phyloP scores from a whole-genome alignment of 2,113 vertebrate genomes.

The Hiodon alosoides region DNA sequence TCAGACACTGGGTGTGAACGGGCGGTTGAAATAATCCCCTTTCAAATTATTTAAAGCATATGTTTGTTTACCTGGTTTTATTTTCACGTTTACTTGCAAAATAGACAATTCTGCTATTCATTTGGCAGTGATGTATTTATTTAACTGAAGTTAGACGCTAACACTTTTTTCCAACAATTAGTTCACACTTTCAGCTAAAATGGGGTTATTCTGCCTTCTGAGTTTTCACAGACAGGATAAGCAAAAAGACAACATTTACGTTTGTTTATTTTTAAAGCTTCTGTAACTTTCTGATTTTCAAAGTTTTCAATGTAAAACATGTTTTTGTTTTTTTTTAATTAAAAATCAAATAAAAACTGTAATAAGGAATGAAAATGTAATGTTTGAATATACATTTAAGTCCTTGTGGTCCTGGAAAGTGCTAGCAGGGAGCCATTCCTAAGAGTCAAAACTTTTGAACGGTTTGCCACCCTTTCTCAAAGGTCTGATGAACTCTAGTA shows the following conservation, averaged over 20 bases:
- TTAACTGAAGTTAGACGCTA: constrained; percentile 24
- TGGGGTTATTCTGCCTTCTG: constrained; percentile 14
- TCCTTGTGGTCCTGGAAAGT: too few relatives aligned
- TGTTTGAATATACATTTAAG: too few relatives aligned
- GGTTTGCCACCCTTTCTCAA: too few relatives aligned
- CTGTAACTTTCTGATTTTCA: too few relatives aligned
- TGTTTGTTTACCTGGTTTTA: constrained; percentile 15
- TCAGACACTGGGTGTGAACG: not conserved
- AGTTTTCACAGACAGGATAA: not conserved
- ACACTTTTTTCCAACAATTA: constrained; percentile 28
- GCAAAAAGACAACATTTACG: constrained; percentile 5
- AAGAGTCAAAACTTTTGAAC: too few relatives aligned
- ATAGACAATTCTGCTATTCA: constrained; percentile 20
- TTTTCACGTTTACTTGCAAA: constrained; percentile 20
- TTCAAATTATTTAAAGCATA: not conserved
- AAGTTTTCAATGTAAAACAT: too few relatives aligned
- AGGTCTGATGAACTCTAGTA: too few relatives aligned
- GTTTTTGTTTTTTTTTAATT: too few relatives aligned
- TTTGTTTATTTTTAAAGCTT: constrained; percentile 9
- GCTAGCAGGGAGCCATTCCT: too few relatives aligned
- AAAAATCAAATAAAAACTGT: too few relatives aligned
- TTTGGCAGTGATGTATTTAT: constrained; percentile 10
- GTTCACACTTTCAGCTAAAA: constrained; percentile 20
- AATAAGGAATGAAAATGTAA: too few relatives aligned
- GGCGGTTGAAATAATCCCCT: not conserved